Base-by-base conservation (phyloP, 2,113 vertebrate genomes). In the Tragelaphus buxtoni region DNA sequence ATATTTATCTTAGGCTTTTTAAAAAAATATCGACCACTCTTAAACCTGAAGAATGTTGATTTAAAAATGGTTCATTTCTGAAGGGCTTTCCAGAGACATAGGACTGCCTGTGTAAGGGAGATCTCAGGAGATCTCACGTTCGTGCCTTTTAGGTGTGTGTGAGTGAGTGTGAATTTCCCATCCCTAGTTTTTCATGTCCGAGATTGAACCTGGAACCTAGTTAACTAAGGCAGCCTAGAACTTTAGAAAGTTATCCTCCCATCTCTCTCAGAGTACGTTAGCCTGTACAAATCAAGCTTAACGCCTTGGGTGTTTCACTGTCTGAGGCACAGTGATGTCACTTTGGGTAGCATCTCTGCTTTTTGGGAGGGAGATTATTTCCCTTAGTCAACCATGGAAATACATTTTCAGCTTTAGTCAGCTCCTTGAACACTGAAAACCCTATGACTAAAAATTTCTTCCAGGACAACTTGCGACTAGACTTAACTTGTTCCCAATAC, bases 51-150 rank as follows among this genome's bases (percentile, higher is more conserved):
- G 94, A 65, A 47, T 91, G 18, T 28, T 88, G 79, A 94, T 84
- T 93, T 97, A 7, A 83, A 61, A 76, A 83, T 63, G 35, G 94
- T 87, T 86, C 42, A 86, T 84, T 96, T 89, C 53, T 79, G 35
- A 86, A 91, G 45, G 84, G 69, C 72, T 91, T 89, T 91, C 39
- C 74, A 55, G 72, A 93, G 49, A 18, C 2, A 42, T 42, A 39
- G 17, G 53, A 51, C 35, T 94, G 0, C 3, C 8, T 72, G 24
- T 55, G 16, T 51, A 47, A 80, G 24, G 39, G 55, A 79, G 49
- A 24, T 55, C 28, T 56, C 5, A 16, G 45, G 53, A 79, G 55
- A 22, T 56, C 32, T 53, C 17, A 14, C 53, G 81, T 9, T 95
- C 13, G 5, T 69, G 42, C n/a, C 24, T 87, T 74, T 91, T 80